Evolutionary conservation across 23 tunicate species (phyloP).

Genomic region (Phallusia fumigata): DNA sequence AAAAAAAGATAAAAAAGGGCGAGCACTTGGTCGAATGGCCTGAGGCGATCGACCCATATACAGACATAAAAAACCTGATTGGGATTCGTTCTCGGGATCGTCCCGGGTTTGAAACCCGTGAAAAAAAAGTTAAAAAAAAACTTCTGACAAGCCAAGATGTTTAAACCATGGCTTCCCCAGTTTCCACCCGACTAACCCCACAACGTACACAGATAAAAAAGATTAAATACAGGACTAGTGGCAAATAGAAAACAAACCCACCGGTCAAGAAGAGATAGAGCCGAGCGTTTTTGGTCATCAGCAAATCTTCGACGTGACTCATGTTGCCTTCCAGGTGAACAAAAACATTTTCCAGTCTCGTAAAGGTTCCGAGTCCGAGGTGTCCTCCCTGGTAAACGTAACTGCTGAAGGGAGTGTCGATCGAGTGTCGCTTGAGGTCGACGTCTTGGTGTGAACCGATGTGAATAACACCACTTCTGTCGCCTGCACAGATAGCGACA

Average conservation of each 20-base stretch:
- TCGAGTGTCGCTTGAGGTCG: slow-evolving; percentile 12
- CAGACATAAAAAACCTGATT: too few relatives aligned
- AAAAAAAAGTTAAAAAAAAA: too few relatives aligned
- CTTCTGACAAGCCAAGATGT: too few relatives aligned
- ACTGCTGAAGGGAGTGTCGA: slow-evolving; percentile 38
- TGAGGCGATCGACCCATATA: too few relatives aligned
- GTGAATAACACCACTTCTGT: slow-evolving; percentile 24
- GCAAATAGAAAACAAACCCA: not conserved
- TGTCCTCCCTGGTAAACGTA: slow-evolving; percentile 27
- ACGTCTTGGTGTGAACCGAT: slow-evolving; percentile 25
- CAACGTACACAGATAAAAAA: too few relatives aligned
- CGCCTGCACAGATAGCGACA: slow-evolving; percentile 11
- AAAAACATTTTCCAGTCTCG: slow-evolving; percentile 18
- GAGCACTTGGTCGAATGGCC: too few relatives aligned
- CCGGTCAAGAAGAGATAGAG: slow-evolving; percentile 21
- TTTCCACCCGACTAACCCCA: too few relatives aligned
- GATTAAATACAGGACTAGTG: not conserved
- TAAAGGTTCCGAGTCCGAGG: slow-evolving; percentile 8
- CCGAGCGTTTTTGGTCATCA: slow-evolving; percentile 19
- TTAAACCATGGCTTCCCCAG: too few relatives aligned
- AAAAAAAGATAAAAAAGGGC: too few relatives aligned
- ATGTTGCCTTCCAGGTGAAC: slow-evolving; percentile 29
- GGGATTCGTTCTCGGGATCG: too few relatives aligned
- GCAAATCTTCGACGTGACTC: slow-evolving; percentile 22
- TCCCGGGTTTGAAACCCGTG: too few relatives aligned